phyloP scores from a whole-genome alignment of 2,888 invertebrate genomes.

The Xestia xanthographa region DNA sequence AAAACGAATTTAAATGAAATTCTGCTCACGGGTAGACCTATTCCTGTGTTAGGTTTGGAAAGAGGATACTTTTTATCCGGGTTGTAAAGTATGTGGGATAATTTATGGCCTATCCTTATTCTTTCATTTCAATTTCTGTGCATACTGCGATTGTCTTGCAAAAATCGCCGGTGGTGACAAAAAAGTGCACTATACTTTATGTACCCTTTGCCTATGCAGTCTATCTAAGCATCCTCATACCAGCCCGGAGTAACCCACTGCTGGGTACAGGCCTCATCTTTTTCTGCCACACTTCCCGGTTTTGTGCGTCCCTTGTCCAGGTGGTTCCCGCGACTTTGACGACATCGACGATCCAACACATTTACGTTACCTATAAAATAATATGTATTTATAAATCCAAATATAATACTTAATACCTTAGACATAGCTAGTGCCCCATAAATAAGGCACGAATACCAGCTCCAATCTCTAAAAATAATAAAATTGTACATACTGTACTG shows the following conservation, averaged over 20 bases:
- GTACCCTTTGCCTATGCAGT: no score
- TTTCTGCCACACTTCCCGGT: no score
- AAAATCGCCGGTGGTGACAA: neutral
- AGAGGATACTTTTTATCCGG: neutral
- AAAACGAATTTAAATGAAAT: neutral
- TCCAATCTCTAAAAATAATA: conserved; percentile 3
- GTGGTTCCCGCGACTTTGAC: no score
- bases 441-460: neutral
- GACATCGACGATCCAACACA: no score
- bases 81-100: neutral
- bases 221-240: no score
- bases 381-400: no score
- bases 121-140: neutral
- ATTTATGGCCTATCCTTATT: neutral
- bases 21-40: neutral
- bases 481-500: neutral
- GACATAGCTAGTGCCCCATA: neutral
- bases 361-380: no score
- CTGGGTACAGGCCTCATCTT: no score
- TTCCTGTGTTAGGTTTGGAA: neutral
- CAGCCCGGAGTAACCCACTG: no score
- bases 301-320: no score
- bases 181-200: neutral
- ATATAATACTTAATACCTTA: neutral
- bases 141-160: neutral